Evolutionary conservation across 2,113 vertebrate genomes (phyloP).

Genomic region (Catharus fuscescens): DNA sequence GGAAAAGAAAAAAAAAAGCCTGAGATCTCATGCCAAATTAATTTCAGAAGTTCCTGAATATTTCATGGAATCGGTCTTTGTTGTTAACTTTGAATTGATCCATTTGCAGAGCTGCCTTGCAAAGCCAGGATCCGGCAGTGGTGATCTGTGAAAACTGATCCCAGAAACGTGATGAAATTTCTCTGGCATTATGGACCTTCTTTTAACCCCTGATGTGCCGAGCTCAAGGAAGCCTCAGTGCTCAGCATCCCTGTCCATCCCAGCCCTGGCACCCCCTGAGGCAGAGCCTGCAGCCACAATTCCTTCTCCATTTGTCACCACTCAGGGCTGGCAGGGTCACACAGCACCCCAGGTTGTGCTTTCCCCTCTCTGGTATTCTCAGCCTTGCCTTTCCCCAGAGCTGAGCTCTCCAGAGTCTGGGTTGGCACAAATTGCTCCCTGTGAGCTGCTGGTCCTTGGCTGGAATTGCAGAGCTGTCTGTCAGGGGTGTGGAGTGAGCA

Average conservation of each 20-base stretch:
- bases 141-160: constrained; percentile 41
- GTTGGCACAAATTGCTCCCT: neutral
- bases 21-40: constrained; percentile 63
- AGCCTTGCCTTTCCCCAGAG: neutral
- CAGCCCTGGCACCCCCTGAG: neutral
- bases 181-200: constrained; percentile 49
- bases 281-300: neutral
- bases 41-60: constrained; percentile 53
- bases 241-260: neutral
- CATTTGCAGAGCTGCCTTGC: constrained; percentile 40
- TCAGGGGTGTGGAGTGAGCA: constrained; percentile 2
- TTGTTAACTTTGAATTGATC: constrained; percentile 32
- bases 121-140: constrained; percentile 45
- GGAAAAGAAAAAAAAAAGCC: neutral
- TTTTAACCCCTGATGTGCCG: neutral
- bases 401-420: neutral
- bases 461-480: constrained; percentile 18
- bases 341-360: neutral
- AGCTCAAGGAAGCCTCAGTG: neutral
- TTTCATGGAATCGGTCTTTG: constrained; percentile 25
- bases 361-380: neutral
- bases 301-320: neutral
- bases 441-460: neutral
- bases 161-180: constrained; percentile 42
- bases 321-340: neutral